Base-by-base conservation (phyloP, 2,113 vertebrate species). In the Brachyhypopomus occidentalis region DNA sequence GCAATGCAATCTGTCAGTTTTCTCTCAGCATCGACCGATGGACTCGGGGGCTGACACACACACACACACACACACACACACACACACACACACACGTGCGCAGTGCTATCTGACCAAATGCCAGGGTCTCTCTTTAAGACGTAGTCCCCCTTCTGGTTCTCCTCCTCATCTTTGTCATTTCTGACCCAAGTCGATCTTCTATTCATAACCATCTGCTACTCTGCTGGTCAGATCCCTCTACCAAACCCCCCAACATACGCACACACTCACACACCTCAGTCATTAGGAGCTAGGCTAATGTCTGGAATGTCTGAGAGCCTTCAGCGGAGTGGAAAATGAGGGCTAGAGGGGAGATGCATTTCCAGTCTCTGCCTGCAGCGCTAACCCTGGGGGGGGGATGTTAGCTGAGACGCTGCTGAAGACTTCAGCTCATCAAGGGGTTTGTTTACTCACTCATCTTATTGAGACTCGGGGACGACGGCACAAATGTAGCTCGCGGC, bases 101-200 rank as follows among this genome's bases (percentile, higher is more conserved):
- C 72, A 67, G 14, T 22, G 52, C 56, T 70, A 63, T 85, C 66
- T 38, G 30, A n/a, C 30, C 34, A 27, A 87, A 86, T 83, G 82
- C 88, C 5, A 45, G 83, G 75, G 70, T 87, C 84, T 82, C 88
- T 88, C n/a, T 48, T 85, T 88, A 81, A 85, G 81, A 84, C 74
- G 72, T 58, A 30, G 19, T 58, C 48, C 58, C 11, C 30, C 22
- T 60, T 75, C 2, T 14, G 22, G 27, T 20, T 41, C 2, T 41
- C 19, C 2, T 41, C 19, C 22, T 70, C 66, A 14, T 78, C 41
- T 23, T 70, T 38, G 34, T 45, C 55, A 3, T 72, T 22, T 70
- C 16, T 19, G 16, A 8, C 30, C 66, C 12, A 14, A 38, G 66
- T 69, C 66, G 38, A 11, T 5, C 66, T 38, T 30, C 30, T 69